phyloP scores from a whole-genome alignment of 2,113 vertebrate species.

The Machaerirhynchus nigripectus region DNA sequence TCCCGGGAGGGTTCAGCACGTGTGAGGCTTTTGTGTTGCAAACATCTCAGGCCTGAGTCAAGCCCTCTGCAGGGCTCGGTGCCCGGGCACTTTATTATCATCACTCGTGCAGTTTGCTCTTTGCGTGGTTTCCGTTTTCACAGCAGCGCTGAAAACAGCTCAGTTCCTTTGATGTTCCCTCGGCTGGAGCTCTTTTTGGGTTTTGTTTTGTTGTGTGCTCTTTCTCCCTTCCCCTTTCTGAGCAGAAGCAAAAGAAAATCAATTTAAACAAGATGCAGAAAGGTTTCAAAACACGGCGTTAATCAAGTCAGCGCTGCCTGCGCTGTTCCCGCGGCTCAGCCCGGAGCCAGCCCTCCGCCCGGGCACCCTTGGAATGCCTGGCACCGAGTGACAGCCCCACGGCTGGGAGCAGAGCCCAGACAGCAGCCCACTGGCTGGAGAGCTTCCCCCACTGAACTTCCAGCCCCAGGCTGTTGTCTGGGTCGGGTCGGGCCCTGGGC shows the following conservation, averaged over 20 bases:
- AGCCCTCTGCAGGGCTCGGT: not conserved
- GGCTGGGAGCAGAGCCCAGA: no score
- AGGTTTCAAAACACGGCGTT: not conserved
- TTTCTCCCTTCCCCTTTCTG: not conserved
- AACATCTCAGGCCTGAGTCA: not conserved
- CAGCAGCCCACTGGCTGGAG: not conserved
- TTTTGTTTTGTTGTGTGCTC: not conserved
- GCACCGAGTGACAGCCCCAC: not conserved
- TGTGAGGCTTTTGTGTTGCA: not conserved
- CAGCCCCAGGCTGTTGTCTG: fast-evolving
- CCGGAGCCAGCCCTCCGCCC: not conserved
- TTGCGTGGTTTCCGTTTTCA: not conserved
- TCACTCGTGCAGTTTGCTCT: not conserved
- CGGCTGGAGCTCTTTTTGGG: not conserved
- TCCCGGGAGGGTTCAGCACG: not conserved
- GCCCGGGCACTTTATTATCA: not conserved
- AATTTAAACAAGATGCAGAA: not conserved
- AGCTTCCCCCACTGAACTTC: not conserved
- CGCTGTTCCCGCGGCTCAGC: not conserved
- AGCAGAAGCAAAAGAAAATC: slow-evolving; percentile 13
- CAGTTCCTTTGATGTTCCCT: not conserved
- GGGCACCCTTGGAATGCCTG: not conserved
- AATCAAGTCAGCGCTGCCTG: not conserved
- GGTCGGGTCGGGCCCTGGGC: not conserved
- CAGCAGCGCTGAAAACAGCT: not conserved